Evolutionary conservation across 2,888 invertebrate genomes (phyloP).

Genomic region (Leucoma salicis): DNA sequence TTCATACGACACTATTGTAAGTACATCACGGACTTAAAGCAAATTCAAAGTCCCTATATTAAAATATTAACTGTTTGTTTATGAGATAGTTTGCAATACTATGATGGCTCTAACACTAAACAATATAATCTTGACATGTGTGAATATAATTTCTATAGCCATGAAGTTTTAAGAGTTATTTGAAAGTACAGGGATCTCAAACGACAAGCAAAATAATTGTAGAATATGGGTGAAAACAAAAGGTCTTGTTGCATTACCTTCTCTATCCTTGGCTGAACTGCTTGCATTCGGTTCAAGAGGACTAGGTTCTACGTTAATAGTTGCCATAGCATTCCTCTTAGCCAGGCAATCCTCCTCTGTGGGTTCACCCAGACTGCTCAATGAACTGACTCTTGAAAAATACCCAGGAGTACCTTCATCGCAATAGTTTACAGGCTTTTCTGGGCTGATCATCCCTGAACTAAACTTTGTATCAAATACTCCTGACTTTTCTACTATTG

Average conservation of each 20-base stretch:
- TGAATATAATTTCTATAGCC: too few relatives aligned
- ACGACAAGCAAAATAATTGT: too few relatives aligned
- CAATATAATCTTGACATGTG: too few relatives aligned
- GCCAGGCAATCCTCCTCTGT: constrained; percentile 70
- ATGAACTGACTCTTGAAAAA: constrained; percentile 86
- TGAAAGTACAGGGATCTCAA: too few relatives aligned
- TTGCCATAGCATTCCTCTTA: constrained; percentile 71
- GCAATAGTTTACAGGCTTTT: constrained; percentile 91
- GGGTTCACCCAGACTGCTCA: constrained; percentile 82
- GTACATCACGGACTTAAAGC: too few relatives aligned
- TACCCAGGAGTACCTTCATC: constrained; percentile 93
- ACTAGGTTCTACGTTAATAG: constrained; percentile 62
- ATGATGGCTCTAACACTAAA: too few relatives aligned
- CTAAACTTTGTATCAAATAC: constrained; percentile 80
- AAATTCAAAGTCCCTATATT: too few relatives aligned
- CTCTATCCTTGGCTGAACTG: constrained; percentile 67
- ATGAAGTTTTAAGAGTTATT: too few relatives aligned
- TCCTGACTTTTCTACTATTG: constrained; percentile 53
- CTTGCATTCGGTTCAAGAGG: constrained; percentile 54
- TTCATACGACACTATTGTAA: too few relatives aligned
- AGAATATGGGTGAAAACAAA: neutral
- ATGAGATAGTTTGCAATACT: too few relatives aligned
- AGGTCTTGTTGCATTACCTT: constrained; percentile 47
- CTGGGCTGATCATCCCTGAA: constrained; percentile 88
- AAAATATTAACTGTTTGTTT: too few relatives aligned